Conservation (phyloP, 2,888 invertebrate species). For the Drosophila leonis region DNA sequence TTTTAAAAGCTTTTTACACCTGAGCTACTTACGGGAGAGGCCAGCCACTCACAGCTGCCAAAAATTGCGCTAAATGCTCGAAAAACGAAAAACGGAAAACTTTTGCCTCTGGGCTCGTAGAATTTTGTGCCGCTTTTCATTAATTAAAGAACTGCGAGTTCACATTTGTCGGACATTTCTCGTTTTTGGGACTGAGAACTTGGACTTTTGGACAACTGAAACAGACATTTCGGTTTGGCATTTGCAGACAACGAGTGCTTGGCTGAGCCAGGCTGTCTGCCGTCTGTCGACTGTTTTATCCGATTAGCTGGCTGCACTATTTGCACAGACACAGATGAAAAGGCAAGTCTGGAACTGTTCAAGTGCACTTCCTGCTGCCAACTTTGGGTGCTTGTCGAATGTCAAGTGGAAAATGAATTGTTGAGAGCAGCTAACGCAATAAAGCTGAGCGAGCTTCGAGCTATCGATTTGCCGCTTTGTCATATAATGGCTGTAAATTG, state of each 20-base stretch:
- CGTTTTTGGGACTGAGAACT: not conserved
- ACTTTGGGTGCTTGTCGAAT: conserved; percentile 23
- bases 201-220: conserved; percentile 6
- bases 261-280: conserved; percentile 4
- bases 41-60: conserved; percentile 1
- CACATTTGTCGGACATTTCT: conserved; percentile 39
- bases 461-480: conserved; percentile 59
- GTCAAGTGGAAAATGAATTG: conserved; percentile 57
- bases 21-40: conserved; percentile 50
- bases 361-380: conserved; percentile 32
- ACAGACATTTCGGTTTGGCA: conserved; percentile 24
- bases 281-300: conserved; percentile 36
- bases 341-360: conserved; percentile 16
- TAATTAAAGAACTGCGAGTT: conserved; percentile 61
- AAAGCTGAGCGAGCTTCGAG: conserved; percentile 20
- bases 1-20: conserved; percentile 70
- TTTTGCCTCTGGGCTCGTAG: conserved; percentile 29
- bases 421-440: conserved; percentile 33
- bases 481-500: conserved; percentile 62
- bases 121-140: conserved; percentile 50
- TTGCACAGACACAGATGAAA: conserved; percentile 38
- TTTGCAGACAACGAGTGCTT: conserved; percentile 11
- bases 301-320: conserved; percentile 60
- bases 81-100: conserved; percentile 25
- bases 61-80: conserved; percentile 53